Evolutionary conservation across 2,797 vertebrate genomes (phyloP).

Genomic region (Lemur catta): DNA sequence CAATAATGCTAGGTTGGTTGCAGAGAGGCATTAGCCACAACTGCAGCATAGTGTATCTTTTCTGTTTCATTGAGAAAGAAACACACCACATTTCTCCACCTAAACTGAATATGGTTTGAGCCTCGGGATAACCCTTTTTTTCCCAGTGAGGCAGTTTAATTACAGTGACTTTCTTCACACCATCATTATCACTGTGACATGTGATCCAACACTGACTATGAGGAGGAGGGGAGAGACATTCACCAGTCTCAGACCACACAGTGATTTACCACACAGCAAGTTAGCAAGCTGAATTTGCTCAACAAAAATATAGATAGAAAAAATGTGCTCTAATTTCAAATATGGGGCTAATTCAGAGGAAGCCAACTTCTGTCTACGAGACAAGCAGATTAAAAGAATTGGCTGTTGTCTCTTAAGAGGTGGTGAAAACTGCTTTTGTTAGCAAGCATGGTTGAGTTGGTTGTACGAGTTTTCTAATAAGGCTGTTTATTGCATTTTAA

Average conservation of each 20-base stretch:
- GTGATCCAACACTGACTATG: background rate
- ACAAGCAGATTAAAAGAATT: background rate
- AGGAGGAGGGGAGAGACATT: no score
- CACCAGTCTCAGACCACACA: background rate
- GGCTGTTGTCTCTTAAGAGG: background rate
- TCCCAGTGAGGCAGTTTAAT: background rate
- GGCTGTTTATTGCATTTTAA: background rate
- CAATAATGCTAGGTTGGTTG: background rate
- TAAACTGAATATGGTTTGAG: background rate
- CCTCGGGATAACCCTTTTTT: background rate
- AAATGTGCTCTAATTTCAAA: background rate
- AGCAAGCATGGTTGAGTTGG: background rate
- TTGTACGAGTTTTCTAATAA: background rate
- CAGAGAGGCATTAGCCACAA: background rate
- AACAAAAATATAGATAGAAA: background rate
- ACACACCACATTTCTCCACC: background rate
- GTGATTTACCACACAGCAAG: background rate
- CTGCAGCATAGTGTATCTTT: background rate
- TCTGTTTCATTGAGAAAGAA: background rate
- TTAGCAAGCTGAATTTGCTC: background rate
- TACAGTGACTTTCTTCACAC: background rate
- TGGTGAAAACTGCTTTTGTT: background rate
- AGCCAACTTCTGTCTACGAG: background rate
- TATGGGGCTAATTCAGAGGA: background rate
- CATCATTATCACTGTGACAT: background rate